Conservation (phyloP, 2,888 invertebrate species). For the Biston betularia region DNA sequence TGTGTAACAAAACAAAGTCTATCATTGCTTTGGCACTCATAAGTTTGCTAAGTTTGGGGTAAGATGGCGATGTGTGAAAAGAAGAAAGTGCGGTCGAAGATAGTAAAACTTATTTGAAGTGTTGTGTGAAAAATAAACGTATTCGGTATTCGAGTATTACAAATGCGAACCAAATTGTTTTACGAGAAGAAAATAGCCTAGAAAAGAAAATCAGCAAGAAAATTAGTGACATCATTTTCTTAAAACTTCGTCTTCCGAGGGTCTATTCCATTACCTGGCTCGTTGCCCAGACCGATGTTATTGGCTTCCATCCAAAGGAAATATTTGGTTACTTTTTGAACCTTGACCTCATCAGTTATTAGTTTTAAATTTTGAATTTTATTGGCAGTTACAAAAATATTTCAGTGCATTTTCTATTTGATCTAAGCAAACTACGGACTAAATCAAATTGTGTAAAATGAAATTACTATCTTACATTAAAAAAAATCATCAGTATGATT, state of each 20-base stretch:
- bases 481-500: too few relatives aligned
- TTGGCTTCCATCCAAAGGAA: slow-evolving; percentile 69
- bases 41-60: too few relatives aligned
- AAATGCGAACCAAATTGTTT: slow-evolving; percentile 6
- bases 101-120: too few relatives aligned
- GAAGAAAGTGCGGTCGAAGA: too few relatives aligned
- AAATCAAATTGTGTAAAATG: too few relatives aligned
- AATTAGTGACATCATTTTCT: slow-evolving; percentile 29
- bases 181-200: slow-evolving; percentile 17
- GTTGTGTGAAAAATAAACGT: neutral
- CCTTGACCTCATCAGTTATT: slow-evolving; percentile 52
- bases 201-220: slow-evolving; percentile 28
- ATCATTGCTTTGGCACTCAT: too few relatives aligned
- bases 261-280: slow-evolving; percentile 68
- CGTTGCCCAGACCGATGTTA: slow-evolving; percentile 59
- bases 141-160: neutral
- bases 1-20: too few relatives aligned
- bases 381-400: neutral
- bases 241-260: slow-evolving; percentile 58
- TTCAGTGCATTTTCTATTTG: neutral
- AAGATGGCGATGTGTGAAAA: too few relatives aligned
- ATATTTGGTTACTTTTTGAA: slow-evolving; percentile 63
- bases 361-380: slow-evolving; percentile 18
- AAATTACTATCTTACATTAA: too few relatives aligned
- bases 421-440: too few relatives aligned